A percentile compares a stretch with the other conserved stretches of the same genome.
Evolutionary conservation across 2,888 invertebrate genomes (phyloP).

Genomic region (Hypercompe scribonia): DNA sequence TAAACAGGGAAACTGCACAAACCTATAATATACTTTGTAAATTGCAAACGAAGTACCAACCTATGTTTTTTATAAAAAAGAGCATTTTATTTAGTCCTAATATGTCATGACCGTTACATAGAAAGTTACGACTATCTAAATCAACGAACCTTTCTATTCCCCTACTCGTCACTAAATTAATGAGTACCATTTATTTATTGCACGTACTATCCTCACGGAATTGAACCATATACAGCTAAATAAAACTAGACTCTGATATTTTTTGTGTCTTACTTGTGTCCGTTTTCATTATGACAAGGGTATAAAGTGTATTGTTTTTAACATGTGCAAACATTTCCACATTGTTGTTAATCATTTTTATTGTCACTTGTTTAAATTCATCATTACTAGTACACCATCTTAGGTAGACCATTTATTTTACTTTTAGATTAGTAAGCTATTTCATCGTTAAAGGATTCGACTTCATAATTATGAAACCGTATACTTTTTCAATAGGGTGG

Average conservation of each 20-base stretch:
- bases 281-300: slow-evolving; percentile 11
- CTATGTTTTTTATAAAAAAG: not conserved
- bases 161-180: not conserved
- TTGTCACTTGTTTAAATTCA: not conserved
- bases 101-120: not conserved
- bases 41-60: not conserved
- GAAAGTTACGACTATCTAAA: not conserved
- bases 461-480: not conserved
- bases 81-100: not conserved
- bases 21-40: not conserved
- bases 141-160: too few relatives aligned
- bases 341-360: not conserved
- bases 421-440: not conserved
- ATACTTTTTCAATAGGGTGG: not conserved
- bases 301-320: slow-evolving; percentile 1
- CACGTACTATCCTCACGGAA: not conserved
- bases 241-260: not conserved
- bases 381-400: not conserved
- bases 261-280: not conserved
- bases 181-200: not conserved
- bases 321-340: not conserved
- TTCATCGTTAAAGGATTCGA: not conserved
- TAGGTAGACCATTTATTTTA: not conserved
- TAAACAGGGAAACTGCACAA: not conserved
- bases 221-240: not conserved